Percentiles rank a stretch among this genome's conserved stretches.
Conservation (phyloP, 2,113 vertebrate genomes). For the Nesogale talazaci region DNA sequence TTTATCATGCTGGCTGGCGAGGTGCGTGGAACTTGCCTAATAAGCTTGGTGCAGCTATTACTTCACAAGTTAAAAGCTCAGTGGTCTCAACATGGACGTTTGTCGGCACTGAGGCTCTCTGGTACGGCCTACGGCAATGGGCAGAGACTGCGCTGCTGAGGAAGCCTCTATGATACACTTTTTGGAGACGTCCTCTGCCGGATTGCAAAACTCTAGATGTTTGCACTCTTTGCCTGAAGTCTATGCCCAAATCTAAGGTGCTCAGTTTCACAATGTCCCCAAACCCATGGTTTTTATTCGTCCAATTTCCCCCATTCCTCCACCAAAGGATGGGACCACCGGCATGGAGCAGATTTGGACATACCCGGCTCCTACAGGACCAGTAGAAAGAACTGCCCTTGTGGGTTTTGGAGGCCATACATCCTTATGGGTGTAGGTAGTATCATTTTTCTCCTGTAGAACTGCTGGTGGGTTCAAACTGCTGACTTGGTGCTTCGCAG, state of each 20-base stretch:
- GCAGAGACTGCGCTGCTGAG: background rate
- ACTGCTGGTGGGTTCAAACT: too few relatives aligned
- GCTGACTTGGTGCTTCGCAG: too few relatives aligned
- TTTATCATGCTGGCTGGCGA: background rate
- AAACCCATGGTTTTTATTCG: background rate
- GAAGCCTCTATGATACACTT: background rate
- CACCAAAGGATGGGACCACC: background rate
- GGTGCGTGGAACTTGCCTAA: slow-evolving; percentile 24
- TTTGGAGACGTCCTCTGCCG: background rate
- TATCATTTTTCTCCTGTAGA: too few relatives aligned
- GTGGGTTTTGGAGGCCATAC: too few relatives aligned
- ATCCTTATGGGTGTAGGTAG: too few relatives aligned
- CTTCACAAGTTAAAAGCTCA: background rate
- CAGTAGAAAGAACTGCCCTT: too few relatives aligned
- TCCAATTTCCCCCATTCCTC: background rate
- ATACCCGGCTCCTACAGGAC: too few relatives aligned
- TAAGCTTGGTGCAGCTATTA: background rate
- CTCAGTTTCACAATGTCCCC: background rate
- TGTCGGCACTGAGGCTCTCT: background rate
- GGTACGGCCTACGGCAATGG: background rate
- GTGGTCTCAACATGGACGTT: background rate
- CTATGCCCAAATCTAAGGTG: background rate
- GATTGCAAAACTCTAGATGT: background rate
- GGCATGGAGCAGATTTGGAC: too few relatives aligned
- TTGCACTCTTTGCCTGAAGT: background rate